Evolutionary conservation across 2,888 invertebrate genomes (phyloP), one percentile per base, ranked within the genome.

Genomic region (Epinotia demarniana): DNA sequence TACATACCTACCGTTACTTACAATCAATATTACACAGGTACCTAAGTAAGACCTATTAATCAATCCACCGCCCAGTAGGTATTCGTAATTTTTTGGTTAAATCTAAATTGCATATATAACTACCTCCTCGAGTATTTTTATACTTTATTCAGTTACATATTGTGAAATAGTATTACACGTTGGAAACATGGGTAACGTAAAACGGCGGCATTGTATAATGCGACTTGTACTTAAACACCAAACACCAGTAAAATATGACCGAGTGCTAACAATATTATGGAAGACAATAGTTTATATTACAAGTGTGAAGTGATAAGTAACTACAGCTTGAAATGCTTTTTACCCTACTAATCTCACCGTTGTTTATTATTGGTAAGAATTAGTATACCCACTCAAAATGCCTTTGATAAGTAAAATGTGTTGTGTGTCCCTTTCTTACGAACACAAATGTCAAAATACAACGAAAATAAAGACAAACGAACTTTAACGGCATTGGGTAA

Each of bases 201-300:
- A 5, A 43, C 43, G 4, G 6, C 43, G 18, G 8, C 33, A 12
- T 33, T 62, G 9, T 61, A 18, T 62, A 18, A 43, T 18, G 18
- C 18, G 53, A 53, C 13, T 53, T 53, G 16, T 53, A 6, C 53
- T 16, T 5, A 13, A 5, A 53, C 3, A n/a, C n/a, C n/a, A 53
- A 53, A 13, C n/a, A 53, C 16, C 46, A 16, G 23, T 49, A 64
- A 49, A 23, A 19, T 63, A 49, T 27, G 6, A n/a, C 33, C 53
- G n/a, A 53, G 49, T 53, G n/a, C 39, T 39, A 39, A 39, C 16
- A 66, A 66, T 66, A 66, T 66, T 53, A 53, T 53, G 53, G 6
- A 8, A 8, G 8, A n/a, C 13, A 49, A 49, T 16, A 4, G 9
- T 39, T 39, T 39, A 39, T 13, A 13, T n/a, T n/a, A 53, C 53